Evolutionary conservation across 92 coral and sea anemone genomes (phyloP), one percentile per base, ranked within the genome.

Genomic region (Heteractis magnifica): DNA sequence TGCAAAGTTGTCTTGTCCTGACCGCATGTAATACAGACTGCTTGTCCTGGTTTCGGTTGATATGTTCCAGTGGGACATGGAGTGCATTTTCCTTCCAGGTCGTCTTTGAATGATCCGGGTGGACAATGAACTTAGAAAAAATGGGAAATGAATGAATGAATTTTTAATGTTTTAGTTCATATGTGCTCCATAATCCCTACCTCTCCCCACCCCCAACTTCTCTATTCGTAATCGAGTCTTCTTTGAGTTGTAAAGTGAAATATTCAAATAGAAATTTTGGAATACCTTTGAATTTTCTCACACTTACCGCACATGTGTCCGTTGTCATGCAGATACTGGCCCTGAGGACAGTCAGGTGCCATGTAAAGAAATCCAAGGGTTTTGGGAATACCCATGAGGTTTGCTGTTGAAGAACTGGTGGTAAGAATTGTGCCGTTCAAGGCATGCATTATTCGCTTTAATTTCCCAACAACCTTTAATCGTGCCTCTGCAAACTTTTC

Each of bases 301-400:
- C 6, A 73, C 87, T 76, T 64, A 77, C 87, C 87, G 53, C 82
- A 84, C n/a, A 75, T 77, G 56, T n/a, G 77, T 44, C 87, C 87
- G 48, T 84, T 76, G 9, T 77, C 68, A 62, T 84, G 82, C 19
- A 84, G 52, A 55, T 71, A 76, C 77, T 65, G 77, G 19, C 87
- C 87, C 34, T 65, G 26, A 13, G 82, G 87, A 77, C 87, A 84
- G 18, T 51, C 77, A 19, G 87, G 82, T 58, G 58, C 77, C 48
- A 77, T 76, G 77, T 84, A 26, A 13, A 77, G 26, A n/a, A 68
- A 76, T 5, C 80, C 71, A 19, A 84, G 77, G 14, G 87, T 58
- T 20, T 52, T 65, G 16, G 56, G 9, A n/a, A 77, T 7, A 48
- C 82, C 82, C 21, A 51, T n/a, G 20, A 84, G 81, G 12, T 18